These are phyloP conservation scores for Heterotis niloticus DNA, from an alignment of 2,113 vertebrate genomes.

Conservation along the genomic window DNA sequence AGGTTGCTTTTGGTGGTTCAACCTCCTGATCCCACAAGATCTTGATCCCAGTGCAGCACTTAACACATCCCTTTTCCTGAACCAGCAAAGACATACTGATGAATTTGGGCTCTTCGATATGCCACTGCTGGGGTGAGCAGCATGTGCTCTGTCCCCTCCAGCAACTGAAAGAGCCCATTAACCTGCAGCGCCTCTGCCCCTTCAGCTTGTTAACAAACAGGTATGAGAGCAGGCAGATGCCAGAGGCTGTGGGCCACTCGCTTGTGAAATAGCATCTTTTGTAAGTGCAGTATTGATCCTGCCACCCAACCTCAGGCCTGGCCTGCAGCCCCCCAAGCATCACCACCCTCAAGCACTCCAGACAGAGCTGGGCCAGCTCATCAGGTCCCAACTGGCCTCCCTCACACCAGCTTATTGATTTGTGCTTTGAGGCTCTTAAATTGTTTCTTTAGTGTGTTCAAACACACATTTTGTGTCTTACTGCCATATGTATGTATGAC, in stretches of 20 bases:
- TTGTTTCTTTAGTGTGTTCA: slow-evolving; percentile 76
- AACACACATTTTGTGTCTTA: slow-evolving; percentile 61
- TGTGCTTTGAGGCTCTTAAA: slow-evolving; percentile 78
- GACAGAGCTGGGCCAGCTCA: slow-evolving; percentile 59
- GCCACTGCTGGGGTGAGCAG: slow-evolving; percentile 41
- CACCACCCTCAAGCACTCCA: slow-evolving; percentile 71
- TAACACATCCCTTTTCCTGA: slow-evolving; percentile 28
- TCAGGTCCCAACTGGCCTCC: slow-evolving; percentile 63
- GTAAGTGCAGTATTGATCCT: slow-evolving; percentile 87
- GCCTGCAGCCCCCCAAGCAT: slow-evolving; percentile 52
- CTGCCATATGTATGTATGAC: too few species aligned
- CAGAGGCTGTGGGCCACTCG: slow-evolving; percentile 77
- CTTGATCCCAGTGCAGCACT: neutral
- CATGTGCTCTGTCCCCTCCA: slow-evolving; percentile 55
- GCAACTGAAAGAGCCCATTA: slow-evolving; percentile 64
- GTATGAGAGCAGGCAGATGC: slow-evolving; percentile 62
- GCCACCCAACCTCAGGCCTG: slow-evolving; percentile 64
- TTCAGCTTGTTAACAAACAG: slow-evolving; percentile 86
- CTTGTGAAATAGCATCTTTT: slow-evolving; percentile 97
- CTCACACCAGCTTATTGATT: slow-evolving; percentile 76
- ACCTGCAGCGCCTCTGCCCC: slow-evolving; percentile 72
- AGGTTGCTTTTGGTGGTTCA: too few species aligned
- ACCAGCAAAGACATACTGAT: slow-evolving; percentile 40
- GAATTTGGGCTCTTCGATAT: slow-evolving; percentile 55
- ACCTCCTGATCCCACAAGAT: neutral